Percentiles rank a stretch among this genome's conserved stretches.
phyloP scores from a whole-genome alignment of 2,797 vertebrate species.

The Helarctos malayanus region DNA sequence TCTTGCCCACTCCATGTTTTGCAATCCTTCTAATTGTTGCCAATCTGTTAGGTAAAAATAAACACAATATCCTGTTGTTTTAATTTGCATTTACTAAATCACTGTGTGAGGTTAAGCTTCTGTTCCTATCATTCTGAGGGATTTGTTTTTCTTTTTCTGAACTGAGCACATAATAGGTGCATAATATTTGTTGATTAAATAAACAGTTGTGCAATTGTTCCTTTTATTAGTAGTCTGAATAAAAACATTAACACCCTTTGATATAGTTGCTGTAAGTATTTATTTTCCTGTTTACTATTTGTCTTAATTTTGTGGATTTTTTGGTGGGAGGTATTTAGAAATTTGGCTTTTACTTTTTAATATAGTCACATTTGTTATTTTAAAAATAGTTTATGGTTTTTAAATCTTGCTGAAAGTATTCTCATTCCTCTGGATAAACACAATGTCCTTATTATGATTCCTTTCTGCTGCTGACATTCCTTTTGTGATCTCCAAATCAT shows the following conservation, averaged over 20 bases:
- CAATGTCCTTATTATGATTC: neutral
- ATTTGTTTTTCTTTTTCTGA: slow-evolving; percentile 56
- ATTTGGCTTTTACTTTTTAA: neutral
- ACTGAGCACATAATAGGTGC: neutral
- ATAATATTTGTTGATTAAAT: slow-evolving; percentile 40
- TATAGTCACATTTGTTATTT: neutral
- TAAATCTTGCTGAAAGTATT: neutral
- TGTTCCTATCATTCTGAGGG: neutral
- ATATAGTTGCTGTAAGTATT: neutral
- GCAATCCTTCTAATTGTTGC: slow-evolving; percentile 51
- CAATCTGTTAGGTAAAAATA: slow-evolving; percentile 61
- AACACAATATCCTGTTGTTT: slow-evolving; percentile 46
- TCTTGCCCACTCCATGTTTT: slow-evolving; percentile 36
- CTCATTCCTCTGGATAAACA: neutral
- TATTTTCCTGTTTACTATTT: neutral
- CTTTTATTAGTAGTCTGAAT: slow-evolving; percentile 23
- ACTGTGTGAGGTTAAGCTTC: slow-evolving; percentile 1
- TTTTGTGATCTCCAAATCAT: neutral
- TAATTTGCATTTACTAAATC: slow-evolving; percentile 61
- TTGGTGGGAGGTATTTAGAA: neutral
- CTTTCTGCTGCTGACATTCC: neutral
- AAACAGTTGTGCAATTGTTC: neutral
- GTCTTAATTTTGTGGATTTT: slow-evolving; percentile 51
- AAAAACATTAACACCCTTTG: neutral
- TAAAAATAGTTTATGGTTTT: neutral